Conservation (phyloP, 2,888 invertebrate genomes). For the Acanthoscelides obtectus region DNA sequence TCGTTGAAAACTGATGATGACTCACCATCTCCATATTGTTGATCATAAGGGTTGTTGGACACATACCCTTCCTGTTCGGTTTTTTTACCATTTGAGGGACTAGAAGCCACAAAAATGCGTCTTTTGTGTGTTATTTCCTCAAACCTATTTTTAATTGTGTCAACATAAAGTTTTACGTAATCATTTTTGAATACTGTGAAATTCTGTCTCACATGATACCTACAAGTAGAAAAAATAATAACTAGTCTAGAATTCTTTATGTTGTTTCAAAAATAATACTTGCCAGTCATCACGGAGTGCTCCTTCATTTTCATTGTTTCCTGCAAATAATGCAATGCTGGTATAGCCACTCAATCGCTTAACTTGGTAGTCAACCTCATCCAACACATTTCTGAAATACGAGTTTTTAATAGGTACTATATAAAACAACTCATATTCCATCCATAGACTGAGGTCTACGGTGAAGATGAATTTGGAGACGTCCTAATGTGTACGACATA, state of each 20-base stretch:
- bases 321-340: slow-evolving; percentile 86
- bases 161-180: slow-evolving; percentile 78
- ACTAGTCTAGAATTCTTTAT: too few species aligned
- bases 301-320: slow-evolving; percentile 95
- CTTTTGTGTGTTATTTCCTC: slow-evolving; percentile 58
- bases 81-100: slow-evolving; percentile 82
- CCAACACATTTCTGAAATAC: slow-evolving; percentile 57
- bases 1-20: slow-evolving; percentile 10
- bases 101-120: slow-evolving; percentile 71
- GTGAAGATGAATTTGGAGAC: too few species aligned
- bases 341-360: slow-evolving; percentile 80
- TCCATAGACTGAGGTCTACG: too few species aligned
- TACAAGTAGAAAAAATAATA: too few species aligned
- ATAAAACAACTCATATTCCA: too few species aligned
- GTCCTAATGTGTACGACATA: too few species aligned
- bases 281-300: slow-evolving; percentile 81
- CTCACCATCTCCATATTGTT: slow-evolving; percentile 79
- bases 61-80: slow-evolving; percentile 73
- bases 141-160: slow-evolving; percentile 66
- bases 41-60: slow-evolving; percentile 70
- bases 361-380: slow-evolving; percentile 79
- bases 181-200: slow-evolving; percentile 52
- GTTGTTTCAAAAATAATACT: too few species aligned
- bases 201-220: slow-evolving; percentile 48
- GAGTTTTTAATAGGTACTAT: too few species aligned